Evolutionary conservation across 2,113 vertebrate genomes (phyloP), one percentile per base, ranked within the genome.

Genomic region (Saguinus midas): DNA sequence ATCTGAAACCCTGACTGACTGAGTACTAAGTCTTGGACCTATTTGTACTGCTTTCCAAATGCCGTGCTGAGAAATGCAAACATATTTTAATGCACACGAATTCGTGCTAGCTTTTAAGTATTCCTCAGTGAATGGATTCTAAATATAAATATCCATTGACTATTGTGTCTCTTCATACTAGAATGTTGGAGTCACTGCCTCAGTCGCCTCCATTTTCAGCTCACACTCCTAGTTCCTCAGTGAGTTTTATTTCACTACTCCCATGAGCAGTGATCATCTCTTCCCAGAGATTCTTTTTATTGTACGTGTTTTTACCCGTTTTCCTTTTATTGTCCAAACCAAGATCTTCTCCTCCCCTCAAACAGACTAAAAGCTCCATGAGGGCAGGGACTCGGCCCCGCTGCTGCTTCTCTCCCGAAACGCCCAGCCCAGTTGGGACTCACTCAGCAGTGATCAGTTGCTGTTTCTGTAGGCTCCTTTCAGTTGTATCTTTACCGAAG

Each of bases 81-180:
- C 25, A 57, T 68, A 78, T 85, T 93, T 93, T 58, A 73, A 68
- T 55, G 58, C 45, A 70, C 93, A 75, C 82, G 43, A 72, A 96
- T 57, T 95, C 32, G 4, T 4, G 32, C 35, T n/a, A 61, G 16
- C 2, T 92, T 88, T 90, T 84, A 72, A 76, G 35, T 61, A 37
- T 73, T 95, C 94, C 78, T 92, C 66, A 82, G 16, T 50, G 48
- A 86, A 20, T 20, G 18, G 40, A 55, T 87, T 79, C n/a, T 83
- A 94, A 50, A 57, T 11, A 2, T 35, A 29, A 91, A 76, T 50
- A 6, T 37, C 11, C 48, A 86, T 27, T 37, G 14, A 61, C 17
- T 91, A 29, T 52, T 57, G 35, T 14, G 8, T 32, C 13, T 35
- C 89, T 93, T 89, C 1, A 1, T 80, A 23, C n/a, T 57, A 85